A percentile compares a stretch with the other conserved stretches of the same genome.
These are phyloP conservation scores for Choloepus hoffmanni DNA, from an alignment of 2,113 vertebrate species.

Conservation along the genomic window DNA sequence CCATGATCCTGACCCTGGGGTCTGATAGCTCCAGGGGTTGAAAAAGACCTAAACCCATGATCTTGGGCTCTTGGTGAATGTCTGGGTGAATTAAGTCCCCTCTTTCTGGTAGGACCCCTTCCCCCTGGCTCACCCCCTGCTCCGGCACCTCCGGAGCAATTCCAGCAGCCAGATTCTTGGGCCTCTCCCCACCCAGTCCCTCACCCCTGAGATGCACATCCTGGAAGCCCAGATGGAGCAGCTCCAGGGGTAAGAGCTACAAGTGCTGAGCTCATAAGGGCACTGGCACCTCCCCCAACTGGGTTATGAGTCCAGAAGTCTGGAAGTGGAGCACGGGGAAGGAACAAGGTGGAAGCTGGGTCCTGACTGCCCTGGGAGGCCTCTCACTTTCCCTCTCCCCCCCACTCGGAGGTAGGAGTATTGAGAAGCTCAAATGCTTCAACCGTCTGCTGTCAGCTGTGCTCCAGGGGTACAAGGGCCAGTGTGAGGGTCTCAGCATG, in stretches of 20 bases:
- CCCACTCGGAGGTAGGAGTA: slow-evolving; percentile 82
- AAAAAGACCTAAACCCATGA: background rate
- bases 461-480: slow-evolving; percentile 89
- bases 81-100: background rate
- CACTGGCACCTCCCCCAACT: background rate
- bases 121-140: slow-evolving; percentile 36
- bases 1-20: background rate
- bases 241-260: slow-evolving; percentile 79
- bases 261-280: background rate
- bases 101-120: slow-evolving; percentile 64
- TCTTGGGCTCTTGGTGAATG: background rate
- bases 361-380: background rate
- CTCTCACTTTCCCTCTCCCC: background rate
- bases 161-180: slow-evolving; percentile 9
- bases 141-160: slow-evolving; percentile 56
- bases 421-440: slow-evolving; percentile 89
- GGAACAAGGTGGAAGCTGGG: background rate
- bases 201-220: background rate
- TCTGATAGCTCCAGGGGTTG: background rate
- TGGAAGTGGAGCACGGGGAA: background rate
- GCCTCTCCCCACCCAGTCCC: background rate
- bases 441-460: slow-evolving; percentile 90
- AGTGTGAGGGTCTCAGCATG: slow-evolving; percentile 89
- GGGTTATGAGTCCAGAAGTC: background rate
- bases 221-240: slow-evolving; percentile 69